Conservation (phyloP, 2,797 vertebrate genomes). For the Fundulus diaphanus region DNA sequence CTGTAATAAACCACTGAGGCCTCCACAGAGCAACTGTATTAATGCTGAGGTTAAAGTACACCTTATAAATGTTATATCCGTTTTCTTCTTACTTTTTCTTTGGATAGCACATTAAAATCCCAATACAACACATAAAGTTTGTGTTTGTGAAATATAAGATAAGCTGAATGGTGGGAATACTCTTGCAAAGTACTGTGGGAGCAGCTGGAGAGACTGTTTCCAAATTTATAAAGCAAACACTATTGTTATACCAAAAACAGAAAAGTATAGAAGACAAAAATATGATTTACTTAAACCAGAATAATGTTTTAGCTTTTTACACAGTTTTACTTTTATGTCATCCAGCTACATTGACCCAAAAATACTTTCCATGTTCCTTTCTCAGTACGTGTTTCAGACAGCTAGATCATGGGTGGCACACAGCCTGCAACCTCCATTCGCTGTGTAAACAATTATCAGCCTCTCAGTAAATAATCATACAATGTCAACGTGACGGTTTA, state of each 20-base stretch:
- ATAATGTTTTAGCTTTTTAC: background rate
- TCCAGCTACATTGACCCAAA: background rate
- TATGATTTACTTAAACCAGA: background rate
- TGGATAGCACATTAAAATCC: no score
- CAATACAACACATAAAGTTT: no score
- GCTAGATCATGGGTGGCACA: background rate
- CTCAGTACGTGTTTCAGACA: background rate
- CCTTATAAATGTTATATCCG: no score
- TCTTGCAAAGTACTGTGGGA: background rate
- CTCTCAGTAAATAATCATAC: background rate
- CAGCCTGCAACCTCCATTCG: background rate
- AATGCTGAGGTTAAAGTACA: no score
- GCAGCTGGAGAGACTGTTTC: slow-evolving; percentile 38
- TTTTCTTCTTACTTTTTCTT: no score
- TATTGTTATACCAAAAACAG: slow-evolving; percentile 70
- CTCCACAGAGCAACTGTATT: no score
- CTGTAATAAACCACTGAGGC: no score
- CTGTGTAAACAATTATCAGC: background rate
- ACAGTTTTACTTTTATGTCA: background rate
- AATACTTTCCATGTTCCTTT: background rate
- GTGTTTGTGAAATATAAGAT: no score
- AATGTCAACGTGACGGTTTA: background rate
- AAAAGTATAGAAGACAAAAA: background rate
- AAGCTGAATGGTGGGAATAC: no score
- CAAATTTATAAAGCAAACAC: slow-evolving; percentile 63